These are phyloP conservation scores for Callitettix versicolor DNA, from an alignment of 1,140 invertebrate species.

Conservation along the genomic window DNA sequence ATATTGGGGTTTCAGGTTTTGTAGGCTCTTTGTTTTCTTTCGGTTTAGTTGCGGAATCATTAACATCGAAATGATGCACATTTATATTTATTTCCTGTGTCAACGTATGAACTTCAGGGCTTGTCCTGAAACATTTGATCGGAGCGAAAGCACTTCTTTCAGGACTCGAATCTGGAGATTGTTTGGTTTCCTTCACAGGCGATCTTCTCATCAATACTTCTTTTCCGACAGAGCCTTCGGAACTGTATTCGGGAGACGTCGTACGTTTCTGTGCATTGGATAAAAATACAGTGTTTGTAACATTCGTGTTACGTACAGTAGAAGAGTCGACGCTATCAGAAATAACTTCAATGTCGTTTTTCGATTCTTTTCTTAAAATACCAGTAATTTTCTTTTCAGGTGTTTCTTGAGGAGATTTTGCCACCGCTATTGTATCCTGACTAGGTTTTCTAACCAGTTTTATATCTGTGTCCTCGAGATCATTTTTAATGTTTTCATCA, in stretches of 20 bases:
- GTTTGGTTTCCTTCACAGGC: conserved; percentile 5
- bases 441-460: background rate
- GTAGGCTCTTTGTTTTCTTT: too few species aligned
- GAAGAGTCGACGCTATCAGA: too few species aligned
- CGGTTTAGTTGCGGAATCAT: too few species aligned
- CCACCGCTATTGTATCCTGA: background rate
- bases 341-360: background rate
- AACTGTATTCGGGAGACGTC: conserved; percentile 30
- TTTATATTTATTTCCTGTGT: too few species aligned
- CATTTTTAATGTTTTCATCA: background rate
- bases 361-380: conserved; percentile 11
- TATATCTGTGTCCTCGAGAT: background rate
- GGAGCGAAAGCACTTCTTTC: conserved; percentile 28
- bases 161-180: conserved; percentile 24
- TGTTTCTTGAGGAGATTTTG: conserved; percentile 8
- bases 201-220: conserved; percentile 21
- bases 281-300: background rate
- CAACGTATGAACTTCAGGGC: conserved; percentile 10
- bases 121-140: conserved; percentile 25
- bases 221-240: conserved; percentile 28
- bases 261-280: conserved; percentile 15
- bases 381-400: conserved; percentile 9
- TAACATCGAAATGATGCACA: too few species aligned
- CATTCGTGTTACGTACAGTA: background rate
- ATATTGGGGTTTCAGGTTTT: too few species aligned